Evolutionary conservation across 53 echinoderm and acorn worm genomes (phyloP).

Genomic region (Holothuria scabra): DNA sequence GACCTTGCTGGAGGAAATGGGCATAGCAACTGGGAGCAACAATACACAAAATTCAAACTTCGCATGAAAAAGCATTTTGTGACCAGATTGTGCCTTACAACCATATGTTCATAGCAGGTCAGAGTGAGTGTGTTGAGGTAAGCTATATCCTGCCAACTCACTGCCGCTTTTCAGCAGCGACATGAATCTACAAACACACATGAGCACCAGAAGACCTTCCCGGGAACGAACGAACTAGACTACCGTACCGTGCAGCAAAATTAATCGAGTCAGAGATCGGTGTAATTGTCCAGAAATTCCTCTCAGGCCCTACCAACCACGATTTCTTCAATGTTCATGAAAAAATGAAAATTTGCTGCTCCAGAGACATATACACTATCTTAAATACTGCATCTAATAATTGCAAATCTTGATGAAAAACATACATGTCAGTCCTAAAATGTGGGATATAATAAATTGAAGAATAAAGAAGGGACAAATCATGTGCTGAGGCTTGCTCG

Average conservation of each 20-base stretch:
- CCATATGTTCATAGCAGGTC: not conserved
- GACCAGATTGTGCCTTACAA: not conserved
- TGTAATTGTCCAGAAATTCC: conserved; percentile 1
- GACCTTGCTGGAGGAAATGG: not conserved
- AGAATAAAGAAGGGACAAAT: not conserved
- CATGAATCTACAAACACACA: not conserved
- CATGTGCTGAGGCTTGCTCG: conserved; percentile 6
- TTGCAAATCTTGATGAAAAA: not conserved
- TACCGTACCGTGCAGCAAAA: conserved; percentile 2
- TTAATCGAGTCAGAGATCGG: not conserved
- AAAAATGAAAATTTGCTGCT: not conserved
- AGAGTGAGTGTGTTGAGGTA: conserved; percentile 1
- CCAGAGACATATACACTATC: conserved; percentile 10
- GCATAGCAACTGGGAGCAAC: not conserved
- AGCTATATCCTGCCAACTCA: too few species aligned
- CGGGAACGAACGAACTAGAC: conserved; percentile 16
- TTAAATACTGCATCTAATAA: not conserved
- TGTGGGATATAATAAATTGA: too few species aligned
- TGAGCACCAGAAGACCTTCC: not conserved
- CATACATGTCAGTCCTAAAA: not conserved
- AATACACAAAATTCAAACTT: not conserved
- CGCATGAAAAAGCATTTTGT: conserved; percentile 5
- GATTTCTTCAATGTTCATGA: not conserved
- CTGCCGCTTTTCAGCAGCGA: conserved; percentile 1
- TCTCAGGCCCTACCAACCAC: not conserved